Evolutionary conservation across 2,888 invertebrate genomes (phyloP).

Genomic region (Dromius quadrimaculatus): DNA sequence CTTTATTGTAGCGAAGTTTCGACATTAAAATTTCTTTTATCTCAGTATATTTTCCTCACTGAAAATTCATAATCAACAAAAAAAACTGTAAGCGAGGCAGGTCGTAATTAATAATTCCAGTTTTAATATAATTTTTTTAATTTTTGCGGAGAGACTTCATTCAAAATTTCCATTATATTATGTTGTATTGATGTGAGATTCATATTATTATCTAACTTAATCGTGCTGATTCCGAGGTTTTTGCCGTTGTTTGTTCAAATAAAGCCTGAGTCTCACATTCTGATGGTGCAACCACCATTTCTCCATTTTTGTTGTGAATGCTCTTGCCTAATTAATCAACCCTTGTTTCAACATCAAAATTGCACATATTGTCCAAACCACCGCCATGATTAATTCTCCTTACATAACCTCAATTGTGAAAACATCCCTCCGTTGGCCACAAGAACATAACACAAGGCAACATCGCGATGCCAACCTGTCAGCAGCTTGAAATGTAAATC

Average conservation of each 20-base stretch:
- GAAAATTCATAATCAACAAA: conserved; percentile 25
- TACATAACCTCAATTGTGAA: conserved; percentile 34
- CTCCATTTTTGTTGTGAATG: too few relatives aligned
- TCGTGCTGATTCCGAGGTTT: too few relatives aligned
- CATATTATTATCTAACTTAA: too few relatives aligned
- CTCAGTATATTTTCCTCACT: background rate
- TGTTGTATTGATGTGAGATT: too few relatives aligned
- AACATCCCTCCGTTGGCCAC: conserved; percentile 16
- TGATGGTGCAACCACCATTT: too few relatives aligned
- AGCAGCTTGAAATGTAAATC: conserved; percentile 26
- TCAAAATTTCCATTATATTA: too few relatives aligned
- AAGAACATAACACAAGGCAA: conserved; percentile 21
- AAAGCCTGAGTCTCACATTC: too few relatives aligned
- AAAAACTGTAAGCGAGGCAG: background rate
- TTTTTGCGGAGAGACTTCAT: too few relatives aligned
- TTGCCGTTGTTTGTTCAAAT: too few relatives aligned
- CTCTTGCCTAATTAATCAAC: conserved; percentile 1
- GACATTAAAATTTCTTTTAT: conserved; percentile 30
- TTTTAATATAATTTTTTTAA: too few relatives aligned
- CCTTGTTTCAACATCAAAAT: background rate
- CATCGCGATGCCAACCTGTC: conserved; percentile 28
- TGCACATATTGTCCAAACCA: conserved; percentile 10
- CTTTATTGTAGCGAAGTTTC: conserved; percentile 28
- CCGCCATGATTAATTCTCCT: conserved; percentile 21
- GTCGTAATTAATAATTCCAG: conserved; percentile 6